Evolutionary conservation across 92 coral and sea anemone species (phyloP).

Genomic region (Epizoanthus illoricatus): DNA sequence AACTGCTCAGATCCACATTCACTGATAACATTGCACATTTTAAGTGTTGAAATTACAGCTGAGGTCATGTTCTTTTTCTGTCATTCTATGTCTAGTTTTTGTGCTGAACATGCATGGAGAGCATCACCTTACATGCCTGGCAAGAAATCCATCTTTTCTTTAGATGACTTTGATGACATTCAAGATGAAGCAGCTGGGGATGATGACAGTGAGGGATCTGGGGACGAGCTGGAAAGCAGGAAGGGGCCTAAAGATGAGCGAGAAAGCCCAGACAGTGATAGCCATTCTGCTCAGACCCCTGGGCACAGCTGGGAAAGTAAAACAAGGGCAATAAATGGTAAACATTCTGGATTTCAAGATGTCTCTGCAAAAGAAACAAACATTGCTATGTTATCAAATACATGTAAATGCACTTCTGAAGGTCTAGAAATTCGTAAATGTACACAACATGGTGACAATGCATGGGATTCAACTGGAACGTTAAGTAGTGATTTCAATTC

Average conservation of each 20-base stretch:
- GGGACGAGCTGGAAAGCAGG: slow-evolving; percentile 30
- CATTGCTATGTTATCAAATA: neutral
- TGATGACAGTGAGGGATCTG: slow-evolving; percentile 54
- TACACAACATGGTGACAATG: neutral
- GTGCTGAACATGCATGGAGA: slow-evolving; percentile 83
- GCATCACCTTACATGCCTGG: slow-evolving; percentile 75
- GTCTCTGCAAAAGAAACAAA: neutral
- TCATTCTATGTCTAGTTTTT: slow-evolving; percentile 48
- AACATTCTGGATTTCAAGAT: neutral
- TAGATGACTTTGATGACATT: slow-evolving; percentile 52
- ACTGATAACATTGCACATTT: too few relatives aligned
- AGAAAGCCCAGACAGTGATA: neutral
- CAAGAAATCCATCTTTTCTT: slow-evolving; percentile 82
- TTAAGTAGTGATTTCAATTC: neutral
- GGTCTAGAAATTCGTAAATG: neutral
- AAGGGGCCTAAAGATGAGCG: slow-evolving; percentile 5
- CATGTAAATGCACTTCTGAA: neutral
- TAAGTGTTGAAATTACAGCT: neutral
- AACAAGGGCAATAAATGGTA: neutral
- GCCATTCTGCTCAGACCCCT: neutral
- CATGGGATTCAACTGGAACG: neutral
- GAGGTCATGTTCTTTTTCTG: neutral
- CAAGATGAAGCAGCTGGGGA: slow-evolving; percentile 64
- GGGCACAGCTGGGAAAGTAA: neutral
- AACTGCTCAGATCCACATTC: neutral